Conservation (phyloP, 2,113 vertebrate genomes). For the Bubalus kerabau region DNA sequence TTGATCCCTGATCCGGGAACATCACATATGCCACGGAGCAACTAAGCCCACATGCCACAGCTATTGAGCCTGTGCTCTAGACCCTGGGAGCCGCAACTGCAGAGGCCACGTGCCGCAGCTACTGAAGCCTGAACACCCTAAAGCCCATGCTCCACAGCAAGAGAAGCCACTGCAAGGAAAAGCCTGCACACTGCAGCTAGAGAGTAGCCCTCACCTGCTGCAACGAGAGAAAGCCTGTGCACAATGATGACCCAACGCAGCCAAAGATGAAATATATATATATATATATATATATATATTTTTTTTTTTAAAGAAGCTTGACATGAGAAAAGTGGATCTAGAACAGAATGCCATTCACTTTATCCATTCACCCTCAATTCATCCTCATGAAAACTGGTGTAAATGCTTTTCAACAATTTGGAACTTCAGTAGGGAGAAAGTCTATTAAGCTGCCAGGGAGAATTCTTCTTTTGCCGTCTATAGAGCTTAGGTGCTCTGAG, state of each 20-base stretch:
- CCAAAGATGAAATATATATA: not conserved
- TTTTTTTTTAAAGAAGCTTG: not conserved
- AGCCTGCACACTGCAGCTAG: not conserved
- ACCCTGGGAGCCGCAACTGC: not conserved
- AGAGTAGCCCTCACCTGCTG: not conserved
- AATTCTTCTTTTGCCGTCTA: not conserved
- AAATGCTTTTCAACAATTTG: not conserved
- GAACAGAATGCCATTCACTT: not conserved
- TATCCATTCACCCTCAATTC: not conserved
- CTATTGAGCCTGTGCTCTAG: not conserved
- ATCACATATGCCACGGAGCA: not conserved
- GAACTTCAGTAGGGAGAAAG: not conserved
- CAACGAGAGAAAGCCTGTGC: not conserved
- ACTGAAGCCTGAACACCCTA: accelerated
- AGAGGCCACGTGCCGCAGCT: accelerated
- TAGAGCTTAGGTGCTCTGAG: accelerated
- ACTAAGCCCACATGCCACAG: not conserved
- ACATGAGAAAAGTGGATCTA: not conserved
- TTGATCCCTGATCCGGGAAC: not conserved
- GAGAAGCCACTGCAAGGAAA: not conserved
- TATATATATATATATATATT: not conserved
- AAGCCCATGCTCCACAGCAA: not conserved
- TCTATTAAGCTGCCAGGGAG: not conserved
- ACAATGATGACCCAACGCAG: not conserved
- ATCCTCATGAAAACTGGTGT: not conserved